These are phyloP conservation scores for Drosophila truncata DNA, from an alignment of 1,140 invertebrate species.

Conservation along the genomic window DNA sequence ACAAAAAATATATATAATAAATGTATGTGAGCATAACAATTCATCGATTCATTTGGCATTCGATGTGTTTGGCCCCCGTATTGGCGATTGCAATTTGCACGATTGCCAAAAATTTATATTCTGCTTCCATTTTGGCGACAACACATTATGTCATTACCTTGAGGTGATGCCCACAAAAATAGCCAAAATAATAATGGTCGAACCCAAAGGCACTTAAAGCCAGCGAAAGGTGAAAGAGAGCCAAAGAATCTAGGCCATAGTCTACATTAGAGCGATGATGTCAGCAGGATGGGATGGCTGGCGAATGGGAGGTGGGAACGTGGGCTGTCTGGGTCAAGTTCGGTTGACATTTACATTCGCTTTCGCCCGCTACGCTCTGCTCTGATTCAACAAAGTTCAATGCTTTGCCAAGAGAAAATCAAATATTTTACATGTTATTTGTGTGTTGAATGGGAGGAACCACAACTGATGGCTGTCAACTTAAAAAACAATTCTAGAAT, in stretches of 20 bases:
- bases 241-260: constrained; percentile 45
- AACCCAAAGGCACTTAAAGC: constrained; percentile 18
- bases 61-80: constrained; percentile 32
- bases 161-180: constrained; percentile 32
- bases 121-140: constrained; percentile 51
- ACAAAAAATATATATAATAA: constrained; percentile 15
- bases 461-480: constrained; percentile 36
- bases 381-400: constrained; percentile 60
- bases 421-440: constrained; percentile 44
- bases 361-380: constrained; percentile 19
- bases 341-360: constrained; percentile 63
- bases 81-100: constrained; percentile 62
- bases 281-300: constrained; percentile 30
- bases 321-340: constrained; percentile 77
- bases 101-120: constrained; percentile 59
- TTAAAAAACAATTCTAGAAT: constrained; percentile 31
- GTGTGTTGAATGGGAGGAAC: constrained; percentile 9
- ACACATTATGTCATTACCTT: constrained; percentile 64
- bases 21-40: constrained; percentile 34
- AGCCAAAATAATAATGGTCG: constrained; percentile 23
- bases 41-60: constrained; percentile 63
- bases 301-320: constrained; percentile 24
- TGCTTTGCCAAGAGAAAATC: constrained; percentile 60
- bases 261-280: constrained; percentile 60
- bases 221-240: constrained; percentile 41